Evolutionary conservation across 2,888 invertebrate genomes (phyloP).

Genomic region (Zaprionus bogoriensis): DNA sequence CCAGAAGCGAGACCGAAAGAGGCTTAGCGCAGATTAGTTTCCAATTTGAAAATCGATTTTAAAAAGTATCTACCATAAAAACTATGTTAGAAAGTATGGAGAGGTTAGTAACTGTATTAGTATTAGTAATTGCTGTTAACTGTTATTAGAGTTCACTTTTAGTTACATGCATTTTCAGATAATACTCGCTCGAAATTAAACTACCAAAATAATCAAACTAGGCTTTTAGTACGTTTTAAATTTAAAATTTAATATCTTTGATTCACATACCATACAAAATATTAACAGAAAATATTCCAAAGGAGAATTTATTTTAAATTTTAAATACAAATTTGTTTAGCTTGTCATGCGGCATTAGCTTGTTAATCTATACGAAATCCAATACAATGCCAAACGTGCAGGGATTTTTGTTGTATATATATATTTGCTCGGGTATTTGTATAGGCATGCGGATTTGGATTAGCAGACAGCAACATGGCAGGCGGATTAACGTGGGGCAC

Average conservation of each 20-base stretch:
- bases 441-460: slow-evolving; percentile 26
- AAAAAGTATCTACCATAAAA: background rate
- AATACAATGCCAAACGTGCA: slow-evolving; percentile 1
- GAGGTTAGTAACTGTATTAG: background rate
- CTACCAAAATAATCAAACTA: no score
- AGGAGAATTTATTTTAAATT: no score
- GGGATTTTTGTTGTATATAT: background rate
- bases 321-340: background rate
- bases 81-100: background rate
- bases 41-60: slow-evolving; percentile 2
- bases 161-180: no score
- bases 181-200: no score
- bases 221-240: no score
- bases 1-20: slow-evolving; percentile 25
- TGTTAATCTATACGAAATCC: slow-evolving; percentile 9
- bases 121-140: no score
- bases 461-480: slow-evolving; percentile 26
- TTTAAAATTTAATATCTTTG: no score
- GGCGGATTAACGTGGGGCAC: slow-evolving; percentile 29
- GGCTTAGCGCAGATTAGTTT: slow-evolving; percentile 25
- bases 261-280: no score
- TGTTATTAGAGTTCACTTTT: no score
- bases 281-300: no score
- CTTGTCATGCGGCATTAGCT: background rate
- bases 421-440: background rate